These are phyloP conservation scores for Unio delphinus DNA, from an alignment of 2,888 invertebrate genomes.

Conservation along the genomic window DNA sequence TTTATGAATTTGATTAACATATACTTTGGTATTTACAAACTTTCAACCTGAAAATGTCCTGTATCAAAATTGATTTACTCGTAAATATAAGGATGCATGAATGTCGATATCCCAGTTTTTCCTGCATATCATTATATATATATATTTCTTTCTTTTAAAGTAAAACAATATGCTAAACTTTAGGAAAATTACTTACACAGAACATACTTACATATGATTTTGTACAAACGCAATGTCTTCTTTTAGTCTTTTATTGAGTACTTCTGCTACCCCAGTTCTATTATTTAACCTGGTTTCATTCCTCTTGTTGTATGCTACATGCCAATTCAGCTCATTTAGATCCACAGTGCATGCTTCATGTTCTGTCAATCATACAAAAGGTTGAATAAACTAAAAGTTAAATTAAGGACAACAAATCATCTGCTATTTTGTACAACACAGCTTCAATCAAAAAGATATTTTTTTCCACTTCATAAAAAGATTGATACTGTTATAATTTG, in stretches of 20 bases:
- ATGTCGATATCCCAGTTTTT: too few relatives aligned
- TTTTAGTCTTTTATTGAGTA: constrained; percentile 61
- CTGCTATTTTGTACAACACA: background rate
- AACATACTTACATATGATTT: constrained; percentile 60
- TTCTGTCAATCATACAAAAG: constrained; percentile 45
- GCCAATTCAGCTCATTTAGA: constrained; percentile 69
- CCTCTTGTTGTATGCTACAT: constrained; percentile 62
- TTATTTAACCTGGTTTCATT: constrained; percentile 55
- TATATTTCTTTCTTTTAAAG: too few relatives aligned
- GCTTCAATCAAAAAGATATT: background rate
- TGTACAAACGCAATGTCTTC: constrained; percentile 68
- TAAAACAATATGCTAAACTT: too few relatives aligned
- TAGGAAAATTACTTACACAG: too few relatives aligned
- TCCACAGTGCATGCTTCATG: constrained; percentile 69
- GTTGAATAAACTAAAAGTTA: background rate
- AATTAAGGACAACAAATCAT: background rate
- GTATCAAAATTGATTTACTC: too few relatives aligned
- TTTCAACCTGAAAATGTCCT: too few relatives aligned
- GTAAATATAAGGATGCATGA: too few relatives aligned
- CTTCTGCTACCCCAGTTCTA: constrained; percentile 58
- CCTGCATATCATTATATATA: too few relatives aligned
- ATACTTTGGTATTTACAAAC: too few relatives aligned
- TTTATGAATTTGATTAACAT: too few relatives aligned
- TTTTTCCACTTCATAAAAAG: background rate
- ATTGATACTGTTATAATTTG: too few relatives aligned